Percentiles rank a stretch among this genome's conserved stretches.
Evolutionary conservation across 2,888 invertebrate genomes (phyloP).

Genomic region (Petrophora chlorosata): DNA sequence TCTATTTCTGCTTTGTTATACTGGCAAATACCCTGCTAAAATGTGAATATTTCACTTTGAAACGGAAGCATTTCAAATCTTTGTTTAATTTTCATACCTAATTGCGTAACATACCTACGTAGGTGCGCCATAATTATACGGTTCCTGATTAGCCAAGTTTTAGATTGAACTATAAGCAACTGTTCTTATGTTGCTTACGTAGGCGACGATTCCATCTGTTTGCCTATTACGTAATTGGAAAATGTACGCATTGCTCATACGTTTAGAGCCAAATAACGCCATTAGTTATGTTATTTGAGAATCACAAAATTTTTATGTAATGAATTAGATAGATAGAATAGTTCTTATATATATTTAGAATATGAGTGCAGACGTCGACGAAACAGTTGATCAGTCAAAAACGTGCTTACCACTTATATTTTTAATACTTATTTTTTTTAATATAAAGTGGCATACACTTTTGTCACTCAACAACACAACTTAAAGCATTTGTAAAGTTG

Average conservation of each 20-base stretch:
- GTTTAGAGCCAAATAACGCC: constrained; percentile 11
- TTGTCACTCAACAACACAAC: neutral
- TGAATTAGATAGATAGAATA: constrained; percentile 2
- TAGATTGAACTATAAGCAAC: neutral
- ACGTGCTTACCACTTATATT: constrained; percentile 6
- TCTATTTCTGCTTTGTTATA: too few species aligned
- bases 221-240: constrained; percentile 4
- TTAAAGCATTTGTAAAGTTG: constrained; percentile 10
- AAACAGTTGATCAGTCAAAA: constrained; percentile 1
- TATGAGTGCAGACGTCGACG: neutral
- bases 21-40: too few species aligned
- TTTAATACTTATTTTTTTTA: constrained; percentile 1
- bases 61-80: neutral
- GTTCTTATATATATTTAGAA: neutral
- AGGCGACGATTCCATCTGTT: neutral
- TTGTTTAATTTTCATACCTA: neutral
- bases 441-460: neutral
- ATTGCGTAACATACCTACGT: neutral
- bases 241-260: neutral
- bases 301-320: constrained; percentile 23
- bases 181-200: neutral
- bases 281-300: constrained; percentile 12
- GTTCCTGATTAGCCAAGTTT: neutral
- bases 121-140: too few species aligned
- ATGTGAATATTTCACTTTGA: too few species aligned